Conservation (phyloP, 2,113 vertebrate species). For the Mobula hypostoma region DNA sequence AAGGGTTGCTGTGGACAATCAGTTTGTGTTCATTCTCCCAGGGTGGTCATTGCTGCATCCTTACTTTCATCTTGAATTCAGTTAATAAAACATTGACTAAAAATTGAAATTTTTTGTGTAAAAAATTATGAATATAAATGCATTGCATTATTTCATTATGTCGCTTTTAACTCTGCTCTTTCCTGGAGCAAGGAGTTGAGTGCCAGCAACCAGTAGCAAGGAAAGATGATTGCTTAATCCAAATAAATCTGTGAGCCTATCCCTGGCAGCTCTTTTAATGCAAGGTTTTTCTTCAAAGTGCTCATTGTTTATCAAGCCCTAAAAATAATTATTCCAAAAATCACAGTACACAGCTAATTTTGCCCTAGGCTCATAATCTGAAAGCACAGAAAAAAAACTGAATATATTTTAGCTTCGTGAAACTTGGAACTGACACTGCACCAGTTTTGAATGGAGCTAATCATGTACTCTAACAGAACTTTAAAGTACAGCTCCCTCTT, state of each 20-base stretch:
- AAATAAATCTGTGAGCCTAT: not conserved
- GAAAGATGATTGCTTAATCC: not conserved
- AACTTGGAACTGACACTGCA: not conserved
- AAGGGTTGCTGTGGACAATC: not conserved
- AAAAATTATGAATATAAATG: not conserved
- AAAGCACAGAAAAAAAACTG: not conserved
- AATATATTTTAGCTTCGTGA: no score
- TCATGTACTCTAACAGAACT: not conserved
- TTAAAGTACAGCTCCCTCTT: not conserved
- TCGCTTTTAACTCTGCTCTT: not conserved
- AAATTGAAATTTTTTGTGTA: not conserved
- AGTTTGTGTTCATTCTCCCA: not conserved
- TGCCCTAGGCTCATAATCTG: not conserved
- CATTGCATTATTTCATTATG: not conserved
- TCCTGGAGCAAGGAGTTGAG: not conserved
- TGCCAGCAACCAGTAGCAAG: not conserved
- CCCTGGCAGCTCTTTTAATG: not conserved
- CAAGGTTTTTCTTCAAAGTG: not conserved
- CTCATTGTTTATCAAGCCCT: not conserved
- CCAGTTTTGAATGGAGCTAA: slow-evolving; percentile 6
- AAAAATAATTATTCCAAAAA: slow-evolving; percentile 23
- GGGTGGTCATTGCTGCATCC: not conserved
- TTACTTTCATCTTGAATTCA: not conserved
- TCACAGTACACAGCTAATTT: slow-evolving; percentile 3
- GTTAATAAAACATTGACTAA: not conserved